A percentile compares a stretch with the other conserved stretches of the same genome.
These are phyloP conservation scores for Megaceryle torquata DNA, from an alignment of 2,113 vertebrate species.

Conservation along the genomic window DNA sequence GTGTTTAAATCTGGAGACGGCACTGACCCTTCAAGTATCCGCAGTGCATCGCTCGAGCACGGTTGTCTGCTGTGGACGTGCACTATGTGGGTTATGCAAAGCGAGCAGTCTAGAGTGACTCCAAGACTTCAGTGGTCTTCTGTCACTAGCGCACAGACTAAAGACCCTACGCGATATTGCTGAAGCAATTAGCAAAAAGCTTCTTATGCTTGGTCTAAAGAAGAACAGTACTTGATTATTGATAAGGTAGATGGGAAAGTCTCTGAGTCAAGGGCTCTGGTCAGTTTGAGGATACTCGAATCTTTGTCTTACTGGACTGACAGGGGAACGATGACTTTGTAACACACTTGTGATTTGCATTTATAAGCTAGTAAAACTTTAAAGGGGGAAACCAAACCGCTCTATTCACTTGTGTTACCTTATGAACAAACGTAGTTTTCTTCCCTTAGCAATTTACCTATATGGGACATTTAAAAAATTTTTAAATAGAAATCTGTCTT, in stretches of 20 bases:
- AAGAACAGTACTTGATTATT: not conserved
- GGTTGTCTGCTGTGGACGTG: not conserved
- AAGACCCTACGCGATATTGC: accelerated
- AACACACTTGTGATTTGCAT: not conserved
- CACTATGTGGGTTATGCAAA: accelerated
- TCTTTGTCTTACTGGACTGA: not conserved
- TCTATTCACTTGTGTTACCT: not conserved
- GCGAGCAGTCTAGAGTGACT: accelerated
- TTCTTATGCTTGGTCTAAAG: not conserved
- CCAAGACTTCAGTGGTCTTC: accelerated
- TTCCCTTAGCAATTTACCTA: not conserved
- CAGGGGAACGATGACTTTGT: not conserved
- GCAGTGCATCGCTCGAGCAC: not conserved
- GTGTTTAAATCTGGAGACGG: not conserved
- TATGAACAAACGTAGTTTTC: not conserved
- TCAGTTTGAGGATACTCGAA: not conserved
- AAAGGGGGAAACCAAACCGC: not conserved
- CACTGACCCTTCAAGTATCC: accelerated
- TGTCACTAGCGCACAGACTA: accelerated
- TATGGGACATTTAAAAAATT: too few species aligned
- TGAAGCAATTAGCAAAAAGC: not conserved
- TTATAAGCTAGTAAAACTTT: not conserved
- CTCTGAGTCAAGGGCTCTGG: not conserved
- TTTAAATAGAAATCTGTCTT: not conserved
- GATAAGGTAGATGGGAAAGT: not conserved